These are phyloP conservation scores for Calameuta filiformis DNA, from an alignment of 2,888 invertebrate species.

Conservation along the genomic window DNA sequence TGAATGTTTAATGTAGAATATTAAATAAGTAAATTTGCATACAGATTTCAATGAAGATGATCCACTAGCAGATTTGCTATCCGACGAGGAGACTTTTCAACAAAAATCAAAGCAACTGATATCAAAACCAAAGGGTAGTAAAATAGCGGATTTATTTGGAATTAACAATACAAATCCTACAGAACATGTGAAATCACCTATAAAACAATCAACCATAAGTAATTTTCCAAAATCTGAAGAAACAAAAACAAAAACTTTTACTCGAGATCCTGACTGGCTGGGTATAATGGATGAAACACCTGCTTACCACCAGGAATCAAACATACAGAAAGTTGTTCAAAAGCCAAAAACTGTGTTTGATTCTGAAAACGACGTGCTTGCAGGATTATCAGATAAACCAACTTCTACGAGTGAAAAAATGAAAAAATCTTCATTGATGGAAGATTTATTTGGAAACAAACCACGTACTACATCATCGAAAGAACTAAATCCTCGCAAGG, in stretches of 20 bases:
- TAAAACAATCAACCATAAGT: background rate
- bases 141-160: conserved; percentile 51
- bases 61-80: conserved; percentile 41
- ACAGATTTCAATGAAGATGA: conserved; percentile 42
- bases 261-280: conserved; percentile 16
- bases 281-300: conserved; percentile 19
- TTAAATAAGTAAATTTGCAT: conserved; percentile 9
- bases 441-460: conserved; percentile 51
- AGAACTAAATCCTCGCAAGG: conserved; percentile 22
- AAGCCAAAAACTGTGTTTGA: conserved; percentile 15
- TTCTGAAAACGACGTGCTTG: conserved; percentile 27
- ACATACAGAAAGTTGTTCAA: conserved; percentile 19
- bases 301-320: conserved; percentile 4
- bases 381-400: conserved; percentile 28
- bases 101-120: conserved; percentile 24
- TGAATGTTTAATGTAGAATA: background rate
- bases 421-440: conserved; percentile 47
- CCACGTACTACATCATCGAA: conserved; percentile 21
- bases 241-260: conserved; percentile 2
- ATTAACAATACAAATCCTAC: conserved; percentile 35
- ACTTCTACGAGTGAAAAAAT: conserved; percentile 30
- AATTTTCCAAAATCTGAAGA: background rate
- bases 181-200: conserved; percentile 14
- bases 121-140: conserved; percentile 33
- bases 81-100: conserved; percentile 39